Evolutionary conservation across 2,113 vertebrate genomes (phyloP).

Genomic region (Myocastor coypus): DNA sequence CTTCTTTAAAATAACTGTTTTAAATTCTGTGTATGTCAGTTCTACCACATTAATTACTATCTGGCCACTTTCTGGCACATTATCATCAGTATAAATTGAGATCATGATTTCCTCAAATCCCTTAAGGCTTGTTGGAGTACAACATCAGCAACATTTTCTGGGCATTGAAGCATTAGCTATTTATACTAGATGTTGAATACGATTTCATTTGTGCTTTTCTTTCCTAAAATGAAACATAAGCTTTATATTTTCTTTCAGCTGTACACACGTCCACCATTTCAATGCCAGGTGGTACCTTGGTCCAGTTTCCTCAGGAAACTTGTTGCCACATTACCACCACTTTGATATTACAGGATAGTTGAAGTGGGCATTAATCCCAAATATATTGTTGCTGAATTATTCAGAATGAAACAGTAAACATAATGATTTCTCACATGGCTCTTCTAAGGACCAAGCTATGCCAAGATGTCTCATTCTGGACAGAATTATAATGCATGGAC

Average conservation of each 20-base stretch:
- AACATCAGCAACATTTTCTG: background rate
- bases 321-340: background rate
- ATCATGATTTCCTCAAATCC: background rate
- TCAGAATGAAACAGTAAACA: background rate
- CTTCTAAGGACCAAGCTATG: too few species aligned
- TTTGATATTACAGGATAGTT: background rate
- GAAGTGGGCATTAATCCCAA: background rate
- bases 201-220: background rate
- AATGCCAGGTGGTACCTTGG: background rate
- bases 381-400: background rate
- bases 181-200: background rate
- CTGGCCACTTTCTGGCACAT: background rate
- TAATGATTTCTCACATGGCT: background rate
- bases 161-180: background rate
- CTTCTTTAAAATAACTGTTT: background rate
- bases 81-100: background rate
- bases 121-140: background rate
- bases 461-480: background rate
- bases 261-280: background rate
- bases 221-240: background rate
- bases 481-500: background rate
- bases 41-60: background rate
- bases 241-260: background rate
- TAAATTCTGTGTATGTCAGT: background rate
- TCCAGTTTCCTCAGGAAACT: background rate